These are phyloP conservation scores for Myiotriccus ornatus DNA, from an alignment of 2,797 vertebrate species.

Conservation along the genomic window DNA sequence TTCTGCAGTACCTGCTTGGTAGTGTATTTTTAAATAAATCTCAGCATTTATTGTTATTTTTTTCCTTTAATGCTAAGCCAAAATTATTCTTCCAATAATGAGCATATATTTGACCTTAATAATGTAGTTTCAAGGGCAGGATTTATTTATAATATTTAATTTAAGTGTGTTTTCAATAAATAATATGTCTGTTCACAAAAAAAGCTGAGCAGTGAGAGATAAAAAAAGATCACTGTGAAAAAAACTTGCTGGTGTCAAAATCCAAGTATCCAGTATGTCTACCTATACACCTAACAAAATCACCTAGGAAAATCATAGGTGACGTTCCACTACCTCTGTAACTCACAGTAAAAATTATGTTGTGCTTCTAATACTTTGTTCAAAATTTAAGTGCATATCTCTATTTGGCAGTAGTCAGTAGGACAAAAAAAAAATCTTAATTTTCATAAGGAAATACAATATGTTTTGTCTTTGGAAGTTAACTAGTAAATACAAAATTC, in stretches of 20 bases:
- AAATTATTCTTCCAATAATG: neutral
- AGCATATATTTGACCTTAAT: neutral
- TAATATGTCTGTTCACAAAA: neutral
- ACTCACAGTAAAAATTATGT: neutral
- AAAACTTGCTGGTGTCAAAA: neutral
- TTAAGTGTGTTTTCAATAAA: neutral
- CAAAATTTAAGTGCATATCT: neutral
- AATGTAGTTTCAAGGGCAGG: neutral
- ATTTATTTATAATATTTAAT: neutral
- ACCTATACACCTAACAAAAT: neutral
- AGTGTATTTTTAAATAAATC: constrained; percentile 46
- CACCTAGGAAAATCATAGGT: neutral
- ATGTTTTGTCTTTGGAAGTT: neutral
- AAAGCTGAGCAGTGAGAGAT: neutral
- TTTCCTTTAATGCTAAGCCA: neutral
- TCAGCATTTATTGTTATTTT: neutral
- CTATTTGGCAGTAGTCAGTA: neutral
- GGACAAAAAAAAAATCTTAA: neutral
- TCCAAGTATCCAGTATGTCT: neutral
- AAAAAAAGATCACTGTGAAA: neutral
- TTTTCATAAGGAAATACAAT: neutral
- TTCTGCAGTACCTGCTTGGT: constrained; percentile 99
- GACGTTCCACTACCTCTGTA: neutral
- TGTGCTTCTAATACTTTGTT: neutral
- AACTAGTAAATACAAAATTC: neutral